Evolutionary conservation across 2,888 invertebrate genomes (phyloP).

Genomic region (Tanytarsus gracilentus): DNA sequence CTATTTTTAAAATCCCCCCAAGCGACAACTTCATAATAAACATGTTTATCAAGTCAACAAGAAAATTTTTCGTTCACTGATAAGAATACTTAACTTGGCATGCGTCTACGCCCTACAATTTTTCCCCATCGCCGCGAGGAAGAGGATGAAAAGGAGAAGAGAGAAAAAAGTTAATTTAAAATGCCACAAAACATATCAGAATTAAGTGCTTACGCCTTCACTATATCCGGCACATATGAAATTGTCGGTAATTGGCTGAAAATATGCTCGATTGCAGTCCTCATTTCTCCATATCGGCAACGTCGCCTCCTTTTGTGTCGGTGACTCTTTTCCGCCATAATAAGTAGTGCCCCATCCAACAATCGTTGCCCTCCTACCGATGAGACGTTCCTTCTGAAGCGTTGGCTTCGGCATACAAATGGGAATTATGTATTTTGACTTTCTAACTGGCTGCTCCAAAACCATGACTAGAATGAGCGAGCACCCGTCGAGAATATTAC

Average conservation of each 20-base stretch:
- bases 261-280: conserved; percentile 82
- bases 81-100: conserved; percentile 57
- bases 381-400: conserved; percentile 41
- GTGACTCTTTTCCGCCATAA: conserved; percentile 83
- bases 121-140: too few relatives aligned
- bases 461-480: conserved; percentile 35
- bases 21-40: conserved; percentile 51
- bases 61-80: not conserved
- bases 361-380: conserved; percentile 30
- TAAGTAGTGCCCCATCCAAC: conserved; percentile 86
- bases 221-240: conserved; percentile 85
- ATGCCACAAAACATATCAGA: not conserved
- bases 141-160: not conserved
- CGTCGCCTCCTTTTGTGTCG: conserved; percentile 71
- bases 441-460: conserved; percentile 56
- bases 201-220: conserved; percentile 48
- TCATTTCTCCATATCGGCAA: conserved; percentile 84
- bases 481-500: too few relatives aligned
- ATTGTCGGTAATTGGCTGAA: conserved; percentile 83
- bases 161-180: not conserved
- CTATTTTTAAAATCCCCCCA: conserved; percentile 69
- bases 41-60: not conserved
- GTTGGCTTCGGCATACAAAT: conserved; percentile 66
- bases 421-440: conserved; percentile 77
- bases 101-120: conserved; percentile 68